Base-by-base conservation (phyloP, 2,113 vertebrate species). In the Rhinichthys klamathensis region DNA sequence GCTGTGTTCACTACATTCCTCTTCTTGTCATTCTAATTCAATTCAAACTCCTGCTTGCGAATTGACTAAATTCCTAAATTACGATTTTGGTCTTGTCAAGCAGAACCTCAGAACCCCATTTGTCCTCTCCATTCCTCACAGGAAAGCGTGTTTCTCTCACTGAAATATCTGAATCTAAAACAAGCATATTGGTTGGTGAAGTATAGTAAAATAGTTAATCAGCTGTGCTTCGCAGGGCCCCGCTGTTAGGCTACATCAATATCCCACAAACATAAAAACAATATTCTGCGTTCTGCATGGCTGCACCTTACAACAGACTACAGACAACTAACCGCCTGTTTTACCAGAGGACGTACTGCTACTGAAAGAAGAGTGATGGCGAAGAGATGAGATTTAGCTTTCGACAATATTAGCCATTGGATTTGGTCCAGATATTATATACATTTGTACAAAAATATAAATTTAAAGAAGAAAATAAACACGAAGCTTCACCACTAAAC, bases 181-280 rank as follows among this genome's bases (percentile, higher is more conserved):
- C 38, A 67, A 54, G 44, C 18, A 49, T 82, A 72, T 41, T 58
- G 65, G 67, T 83, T 51, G 32, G 56, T 60, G 80, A 82, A 69
- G 46, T 82, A 69, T 15, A 82, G 44, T 83, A 73, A 83, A 83
- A 83, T 25, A 58, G 65, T 49, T 81, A 81, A 81, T 81, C 35
- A 67, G 80, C 80, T 67, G 44, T 81, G 63, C 78, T 69, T 51
- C 10, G 18, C 27, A 32, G 61, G 25, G 21, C 65, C 8, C 23
- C 3, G 49, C 65, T 58, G 81, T 83, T 41, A 72, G 81, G 21
- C 46, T 72, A 25, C 81, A 83, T 83, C 81, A 70, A 83, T 83
- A 72, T 70, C 67, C 51, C 49, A 72, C 30, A 83, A 83, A 83
- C 80, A 83, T 72, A 72, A 83, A 83, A 72, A 83, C 80, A 72